These are phyloP conservation scores for Dryococelus australis DNA, from an alignment of 2,888 invertebrate species.

Conservation along the genomic window DNA sequence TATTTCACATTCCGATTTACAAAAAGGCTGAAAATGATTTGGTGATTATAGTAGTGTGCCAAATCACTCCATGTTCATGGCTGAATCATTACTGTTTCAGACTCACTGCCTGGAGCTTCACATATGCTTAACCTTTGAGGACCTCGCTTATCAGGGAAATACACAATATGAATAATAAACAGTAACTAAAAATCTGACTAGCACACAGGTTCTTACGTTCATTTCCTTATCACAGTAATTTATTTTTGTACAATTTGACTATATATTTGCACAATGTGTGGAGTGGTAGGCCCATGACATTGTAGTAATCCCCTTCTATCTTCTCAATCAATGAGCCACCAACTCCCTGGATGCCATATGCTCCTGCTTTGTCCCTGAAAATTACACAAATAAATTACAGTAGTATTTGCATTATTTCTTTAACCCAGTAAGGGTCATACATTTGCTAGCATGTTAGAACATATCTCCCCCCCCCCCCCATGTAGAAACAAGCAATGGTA, in stretches of 20 bases:
- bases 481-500: too few relatives aligned
- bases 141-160: too few relatives aligned
- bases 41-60: too few relatives aligned
- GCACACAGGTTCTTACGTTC: neutral
- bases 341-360: conserved; percentile 86
- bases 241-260: conserved; percentile 37
- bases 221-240: neutral
- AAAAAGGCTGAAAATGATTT: too few relatives aligned
- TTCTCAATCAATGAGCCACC: conserved; percentile 84
- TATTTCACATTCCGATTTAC: too few relatives aligned
- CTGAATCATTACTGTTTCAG: too few relatives aligned
- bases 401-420: too few relatives aligned
- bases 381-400: neutral
- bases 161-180: too few relatives aligned
- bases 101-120: neutral
- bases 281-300: conserved; percentile 88
- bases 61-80: too few relatives aligned
- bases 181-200: neutral
- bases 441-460: too few relatives aligned
- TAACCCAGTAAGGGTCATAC: too few relatives aligned
- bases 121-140: neutral
- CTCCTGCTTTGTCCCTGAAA: conserved; percentile 87
- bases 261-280: conserved; percentile 60
- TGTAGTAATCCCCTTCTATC: conserved; percentile 86
- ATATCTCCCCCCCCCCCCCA: too few relatives aligned